These are phyloP conservation scores for Coelinius sp. DNA, from an alignment of 2,888 invertebrate genomes.

Conservation along the genomic window DNA sequence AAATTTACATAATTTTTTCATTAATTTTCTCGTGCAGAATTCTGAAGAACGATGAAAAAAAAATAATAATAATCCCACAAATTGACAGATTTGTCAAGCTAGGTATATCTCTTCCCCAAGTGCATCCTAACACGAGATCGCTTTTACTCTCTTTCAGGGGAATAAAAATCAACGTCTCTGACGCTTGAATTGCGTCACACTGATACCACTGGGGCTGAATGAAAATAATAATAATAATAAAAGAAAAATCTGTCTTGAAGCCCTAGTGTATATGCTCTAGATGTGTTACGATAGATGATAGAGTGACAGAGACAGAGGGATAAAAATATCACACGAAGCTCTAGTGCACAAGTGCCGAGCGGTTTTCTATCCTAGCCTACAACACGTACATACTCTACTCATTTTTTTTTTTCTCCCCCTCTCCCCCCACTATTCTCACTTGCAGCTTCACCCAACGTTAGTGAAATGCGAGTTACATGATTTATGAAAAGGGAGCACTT, in stretches of 20 bases:
- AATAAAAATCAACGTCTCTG: neutral
- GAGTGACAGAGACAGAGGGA: conserved; percentile 4
- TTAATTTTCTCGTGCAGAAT: neutral
- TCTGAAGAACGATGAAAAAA: too few relatives aligned
- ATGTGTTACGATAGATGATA: neutral
- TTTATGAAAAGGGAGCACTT: conserved; percentile 26
- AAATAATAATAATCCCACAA: too few relatives aligned
- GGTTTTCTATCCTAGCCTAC: conserved; percentile 21
- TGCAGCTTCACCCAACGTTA: conserved; percentile 10
- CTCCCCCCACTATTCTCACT: neutral
- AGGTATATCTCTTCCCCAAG: neutral
- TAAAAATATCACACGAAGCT: conserved; percentile 19
- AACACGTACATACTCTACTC: neutral
- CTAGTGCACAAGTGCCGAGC: neutral
- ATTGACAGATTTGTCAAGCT: conserved; percentile 3
- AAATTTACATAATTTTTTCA: neutral
- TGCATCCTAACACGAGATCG: neutral
- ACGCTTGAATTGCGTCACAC: neutral
- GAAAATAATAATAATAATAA: conserved; percentile 13
- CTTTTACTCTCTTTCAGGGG: neutral
- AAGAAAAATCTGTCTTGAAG: neutral
- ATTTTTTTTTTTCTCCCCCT: neutral
- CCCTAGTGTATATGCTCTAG: neutral
- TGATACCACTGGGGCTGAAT: conserved; percentile 3
- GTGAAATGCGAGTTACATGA: conserved; percentile 23